A percentile compares a stretch with the other conserved stretches of the same genome.
phyloP scores from a whole-genome alignment of 2,888 invertebrate species.

The Napeogenes inachia region DNA sequence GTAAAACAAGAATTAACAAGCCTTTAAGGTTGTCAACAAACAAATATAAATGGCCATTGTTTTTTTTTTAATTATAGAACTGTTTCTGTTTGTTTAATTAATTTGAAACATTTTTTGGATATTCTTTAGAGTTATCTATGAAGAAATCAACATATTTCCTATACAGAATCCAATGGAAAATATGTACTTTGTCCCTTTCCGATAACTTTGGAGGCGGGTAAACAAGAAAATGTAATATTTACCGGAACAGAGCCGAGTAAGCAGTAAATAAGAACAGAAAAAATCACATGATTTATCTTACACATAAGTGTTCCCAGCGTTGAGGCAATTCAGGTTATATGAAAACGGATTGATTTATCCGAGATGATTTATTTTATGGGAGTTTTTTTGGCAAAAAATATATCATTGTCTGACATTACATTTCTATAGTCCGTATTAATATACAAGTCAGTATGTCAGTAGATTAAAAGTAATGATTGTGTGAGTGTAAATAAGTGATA shows the following conservation, averaged over 20 bases:
- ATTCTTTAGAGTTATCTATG: background rate
- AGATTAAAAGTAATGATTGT: too few relatives aligned
- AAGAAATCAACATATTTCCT: background rate
- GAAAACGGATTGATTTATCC: slow-evolving; percentile 17
- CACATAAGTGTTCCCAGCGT: slow-evolving; percentile 16
- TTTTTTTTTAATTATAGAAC: too few relatives aligned
- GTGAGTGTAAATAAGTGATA: too few relatives aligned
- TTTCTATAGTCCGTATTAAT: too few relatives aligned
- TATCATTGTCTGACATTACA: too few relatives aligned
- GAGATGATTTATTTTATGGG: slow-evolving; percentile 7
- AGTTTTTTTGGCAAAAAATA: slow-evolving; percentile 5
- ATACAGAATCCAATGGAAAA: background rate
- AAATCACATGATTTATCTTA: slow-evolving; percentile 19
- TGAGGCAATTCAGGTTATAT: slow-evolving; percentile 19
- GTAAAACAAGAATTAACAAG: too few relatives aligned
- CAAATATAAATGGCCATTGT: too few relatives aligned
- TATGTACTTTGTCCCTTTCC: background rate
- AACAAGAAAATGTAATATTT: slow-evolving; percentile 12
- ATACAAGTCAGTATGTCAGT: too few relatives aligned
- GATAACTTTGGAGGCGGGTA: slow-evolving; percentile 14
- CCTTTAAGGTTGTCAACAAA: too few relatives aligned
- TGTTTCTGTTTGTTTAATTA: too few relatives aligned
- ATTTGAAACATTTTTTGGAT: too few relatives aligned
- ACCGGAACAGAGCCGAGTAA: background rate
- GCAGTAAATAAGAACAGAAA: slow-evolving; percentile 19